Percentiles rank a stretch among this genome's conserved stretches.
phyloP scores from a whole-genome alignment of 1,140 invertebrate genomes.

The Nasonia vitripennis region DNA sequence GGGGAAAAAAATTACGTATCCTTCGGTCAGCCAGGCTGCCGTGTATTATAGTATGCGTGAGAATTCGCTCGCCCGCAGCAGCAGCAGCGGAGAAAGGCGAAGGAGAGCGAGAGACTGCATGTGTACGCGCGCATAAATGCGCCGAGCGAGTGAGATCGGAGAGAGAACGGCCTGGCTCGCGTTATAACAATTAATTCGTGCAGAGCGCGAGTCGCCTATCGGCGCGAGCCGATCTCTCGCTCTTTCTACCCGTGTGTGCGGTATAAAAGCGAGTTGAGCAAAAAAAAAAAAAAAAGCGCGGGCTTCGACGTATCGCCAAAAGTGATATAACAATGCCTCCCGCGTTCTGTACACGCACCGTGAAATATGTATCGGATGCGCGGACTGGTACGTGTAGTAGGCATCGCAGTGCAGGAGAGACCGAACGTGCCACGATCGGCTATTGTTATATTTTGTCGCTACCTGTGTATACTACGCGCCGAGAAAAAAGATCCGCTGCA shows the following conservation, averaged over 20 bases:
- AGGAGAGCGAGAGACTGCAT: background rate
- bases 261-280: background rate
- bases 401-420: background rate
- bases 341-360: background rate
- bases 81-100: too few species aligned
- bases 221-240: background rate
- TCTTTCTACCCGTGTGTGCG: background rate
- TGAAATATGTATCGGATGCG: background rate
- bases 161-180: background rate
- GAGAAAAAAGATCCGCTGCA: too few species aligned
- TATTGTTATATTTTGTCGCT: background rate
- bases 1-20: conserved; percentile 17
- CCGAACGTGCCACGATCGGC: background rate
- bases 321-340: background rate
- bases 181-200: conserved; percentile 21
- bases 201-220: background rate
- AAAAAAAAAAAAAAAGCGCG: background rate
- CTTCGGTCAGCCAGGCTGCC: background rate
- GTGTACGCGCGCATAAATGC: too few species aligned
- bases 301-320: background rate
- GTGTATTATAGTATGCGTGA: background rate
- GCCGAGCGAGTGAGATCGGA: background rate
- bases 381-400: too few species aligned
- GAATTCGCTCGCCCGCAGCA: background rate
- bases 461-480: too few species aligned